Evolutionary conservation across 2,113 vertebrate species (phyloP), one percentile per base, ranked within the genome.

Genomic region (Psophia crepitans): DNA sequence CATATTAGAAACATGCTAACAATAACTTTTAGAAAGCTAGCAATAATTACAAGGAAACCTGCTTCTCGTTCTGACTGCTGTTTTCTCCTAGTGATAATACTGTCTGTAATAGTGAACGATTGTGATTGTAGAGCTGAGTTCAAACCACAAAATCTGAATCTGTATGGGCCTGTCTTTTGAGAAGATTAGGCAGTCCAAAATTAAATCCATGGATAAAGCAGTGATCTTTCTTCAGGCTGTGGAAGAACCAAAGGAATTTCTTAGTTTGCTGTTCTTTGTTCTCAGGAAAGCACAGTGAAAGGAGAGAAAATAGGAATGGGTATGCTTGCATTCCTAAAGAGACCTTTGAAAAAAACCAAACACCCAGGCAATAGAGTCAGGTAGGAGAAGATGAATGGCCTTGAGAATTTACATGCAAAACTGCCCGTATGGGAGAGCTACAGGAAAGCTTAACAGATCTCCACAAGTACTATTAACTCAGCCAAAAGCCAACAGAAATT

Each of bases 401-500:
- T 92, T 88, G 93, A 94, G 97, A 96, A 95, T 97, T 95, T 91
- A 74, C 56, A 94, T 81, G 88, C 60, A 48, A 89, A 76, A 82
- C 88, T 87, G 54, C 53, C 43, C 63, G 80, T 82, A 46, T n/a
- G 49, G 57, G 76, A 90, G 93, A 85, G 88, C 84, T 91, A 87
- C 93, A 57, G 88, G 89, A 89, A 83, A 81, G 80, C 87, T 89
- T 83, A 78, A 70, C 54, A 91, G 61, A 84, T 86, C 89, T 87
- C 87, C 84, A 7, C 41, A 78, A 88, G 79, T 83, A 5, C 79
- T 76, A 30, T 86, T 71, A 85, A 53, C 65, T 94, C 90, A 87
- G 96, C 86, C 97, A 96, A 97, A 92, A 97, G 97, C 96, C 60
- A 93, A 91, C 76, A 61, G 41, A 91, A 95, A 95, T 91, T 93